Percentiles rank a stretch among this genome's conserved stretches.
These are phyloP conservation scores for Decapterus maruadsi DNA, from an alignment of 2,797 vertebrate species.

Conservation along the genomic window DNA sequence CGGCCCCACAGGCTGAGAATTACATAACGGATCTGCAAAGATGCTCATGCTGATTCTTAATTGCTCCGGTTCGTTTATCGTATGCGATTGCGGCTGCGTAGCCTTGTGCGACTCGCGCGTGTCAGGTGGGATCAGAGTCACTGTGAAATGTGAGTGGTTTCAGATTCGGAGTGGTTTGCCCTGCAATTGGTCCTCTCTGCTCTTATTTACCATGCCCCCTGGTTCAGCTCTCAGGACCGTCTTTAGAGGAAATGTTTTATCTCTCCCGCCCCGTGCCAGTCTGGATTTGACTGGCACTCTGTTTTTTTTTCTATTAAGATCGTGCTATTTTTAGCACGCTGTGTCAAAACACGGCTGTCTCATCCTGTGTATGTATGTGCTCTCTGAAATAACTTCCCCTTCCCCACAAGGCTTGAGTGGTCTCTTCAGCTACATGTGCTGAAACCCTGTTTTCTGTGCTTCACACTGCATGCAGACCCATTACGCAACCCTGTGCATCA, in stretches of 20 bases:
- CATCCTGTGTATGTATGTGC: slow-evolving; percentile 73
- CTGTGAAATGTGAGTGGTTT: slow-evolving; percentile 29
- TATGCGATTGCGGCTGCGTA: slow-evolving; percentile 31
- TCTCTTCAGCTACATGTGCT: slow-evolving; percentile 75
- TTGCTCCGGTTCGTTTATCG: slow-evolving; percentile 63
- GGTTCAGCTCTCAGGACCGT: slow-evolving; percentile 41
- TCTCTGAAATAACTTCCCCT: slow-evolving; percentile 72
- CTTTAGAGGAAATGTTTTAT: slow-evolving; percentile 56
- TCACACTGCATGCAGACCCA: slow-evolving; percentile 69
- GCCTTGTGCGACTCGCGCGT: slow-evolving; percentile 18
- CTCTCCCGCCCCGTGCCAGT: slow-evolving; percentile 41
- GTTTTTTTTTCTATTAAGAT: slow-evolving; percentile 66
- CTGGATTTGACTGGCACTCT: slow-evolving; percentile 67
- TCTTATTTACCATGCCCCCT: slow-evolving; percentile 43
- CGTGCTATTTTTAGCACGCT: slow-evolving; percentile 81
- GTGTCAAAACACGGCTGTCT: slow-evolving; percentile 84
- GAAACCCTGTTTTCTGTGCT: slow-evolving; percentile 65
- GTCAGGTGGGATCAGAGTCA: slow-evolving; percentile 61
- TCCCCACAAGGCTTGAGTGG: slow-evolving; percentile 76
- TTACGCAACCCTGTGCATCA: slow-evolving; percentile 77
- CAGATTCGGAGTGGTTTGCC: slow-evolving; percentile 40
- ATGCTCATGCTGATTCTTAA: slow-evolving; percentile 73
- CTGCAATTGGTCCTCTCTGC: slow-evolving; percentile 9
- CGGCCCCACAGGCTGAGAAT: slow-evolving; percentile 67
- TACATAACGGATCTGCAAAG: slow-evolving; percentile 72